These are phyloP conservation scores for Dallia pectoralis DNA, from an alignment of 2,797 vertebrate genomes.

Conservation along the genomic window DNA sequence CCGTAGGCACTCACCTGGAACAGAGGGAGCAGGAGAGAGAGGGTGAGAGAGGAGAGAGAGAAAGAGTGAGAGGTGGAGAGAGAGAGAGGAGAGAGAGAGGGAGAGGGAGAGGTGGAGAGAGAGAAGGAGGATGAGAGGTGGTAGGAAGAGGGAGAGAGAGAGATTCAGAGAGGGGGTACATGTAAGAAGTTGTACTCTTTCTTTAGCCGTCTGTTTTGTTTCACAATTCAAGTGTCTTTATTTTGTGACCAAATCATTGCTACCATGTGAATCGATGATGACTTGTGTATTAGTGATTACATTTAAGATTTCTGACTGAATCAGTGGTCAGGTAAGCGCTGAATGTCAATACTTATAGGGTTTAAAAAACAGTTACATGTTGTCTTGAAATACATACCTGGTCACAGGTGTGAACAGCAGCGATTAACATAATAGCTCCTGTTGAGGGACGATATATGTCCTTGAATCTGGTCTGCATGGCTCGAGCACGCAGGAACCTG, in stretches of 20 bases:
- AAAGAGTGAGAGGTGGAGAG: neutral
- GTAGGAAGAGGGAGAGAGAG: neutral
- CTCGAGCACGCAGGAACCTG: conserved; percentile 72
- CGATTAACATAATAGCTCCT: conserved; percentile 76
- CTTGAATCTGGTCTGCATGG: conserved; percentile 49
- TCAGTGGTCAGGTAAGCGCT: neutral
- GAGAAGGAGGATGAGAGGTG: too few relatives aligned
- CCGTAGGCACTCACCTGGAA: conserved; percentile 78
- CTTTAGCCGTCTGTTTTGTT: neutral
- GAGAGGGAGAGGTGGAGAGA: neutral
- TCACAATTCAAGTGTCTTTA: neutral
- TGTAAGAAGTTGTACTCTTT: neutral
- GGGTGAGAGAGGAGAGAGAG: neutral
- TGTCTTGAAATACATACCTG: conserved; percentile 54
- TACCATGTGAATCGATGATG: neutral
- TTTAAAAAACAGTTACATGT: too few relatives aligned
- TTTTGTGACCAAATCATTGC: neutral
- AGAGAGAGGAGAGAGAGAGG: neutral
- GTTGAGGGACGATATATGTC: conserved; percentile 77
- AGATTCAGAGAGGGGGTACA: too few relatives aligned
- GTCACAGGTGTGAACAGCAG: conserved; percentile 79
- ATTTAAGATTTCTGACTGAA: neutral
- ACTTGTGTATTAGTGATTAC: too few relatives aligned
- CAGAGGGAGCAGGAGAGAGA: neutral
- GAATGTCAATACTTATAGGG: neutral